Conservation (phyloP, 2,888 invertebrate species). For the Hypercompe scribonia region DNA sequence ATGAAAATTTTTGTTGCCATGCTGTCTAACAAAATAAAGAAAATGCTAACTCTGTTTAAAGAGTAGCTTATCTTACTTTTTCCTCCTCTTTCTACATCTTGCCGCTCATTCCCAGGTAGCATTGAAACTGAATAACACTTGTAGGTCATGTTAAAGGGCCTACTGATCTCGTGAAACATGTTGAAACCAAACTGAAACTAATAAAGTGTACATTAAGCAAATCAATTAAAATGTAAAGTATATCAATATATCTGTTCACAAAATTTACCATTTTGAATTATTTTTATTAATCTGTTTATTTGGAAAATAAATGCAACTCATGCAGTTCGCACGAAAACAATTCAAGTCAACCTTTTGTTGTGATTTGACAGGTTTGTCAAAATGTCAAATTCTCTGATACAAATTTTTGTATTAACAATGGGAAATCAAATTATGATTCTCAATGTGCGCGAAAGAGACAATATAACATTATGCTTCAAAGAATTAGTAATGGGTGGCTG, state of each 20-base stretch:
- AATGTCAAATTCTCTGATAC: background rate
- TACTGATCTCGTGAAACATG: constrained; percentile 94
- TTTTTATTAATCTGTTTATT: constrained; percentile 42
- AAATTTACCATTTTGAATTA: constrained; percentile 63
- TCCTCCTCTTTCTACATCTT: constrained; percentile 98
- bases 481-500: background rate
- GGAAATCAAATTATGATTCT: background rate
- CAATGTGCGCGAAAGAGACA: background rate
- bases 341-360: constrained; percentile 45
- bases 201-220: constrained; percentile 64
- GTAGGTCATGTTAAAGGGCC: constrained; percentile 94
- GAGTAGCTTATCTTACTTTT: constrained; percentile 90
- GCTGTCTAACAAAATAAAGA: background rate
- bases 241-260: constrained; percentile 17
- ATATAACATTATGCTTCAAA: background rate
- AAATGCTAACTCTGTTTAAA: background rate
- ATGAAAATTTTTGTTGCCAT: background rate
- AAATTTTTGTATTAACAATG: background rate
- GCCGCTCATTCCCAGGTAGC: constrained; percentile 96
- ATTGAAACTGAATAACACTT: constrained; percentile 97
- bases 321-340: constrained; percentile 57
- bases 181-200: constrained; percentile 95
- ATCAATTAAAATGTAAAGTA: constrained; percentile 35
- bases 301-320: constrained; percentile 70
- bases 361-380: constrained; percentile 46